A percentile compares a stretch with the other conserved stretches of the same genome.
phyloP scores from a whole-genome alignment of 92 coral and sea anemone genomes.

The Montipora capitata region DNA sequence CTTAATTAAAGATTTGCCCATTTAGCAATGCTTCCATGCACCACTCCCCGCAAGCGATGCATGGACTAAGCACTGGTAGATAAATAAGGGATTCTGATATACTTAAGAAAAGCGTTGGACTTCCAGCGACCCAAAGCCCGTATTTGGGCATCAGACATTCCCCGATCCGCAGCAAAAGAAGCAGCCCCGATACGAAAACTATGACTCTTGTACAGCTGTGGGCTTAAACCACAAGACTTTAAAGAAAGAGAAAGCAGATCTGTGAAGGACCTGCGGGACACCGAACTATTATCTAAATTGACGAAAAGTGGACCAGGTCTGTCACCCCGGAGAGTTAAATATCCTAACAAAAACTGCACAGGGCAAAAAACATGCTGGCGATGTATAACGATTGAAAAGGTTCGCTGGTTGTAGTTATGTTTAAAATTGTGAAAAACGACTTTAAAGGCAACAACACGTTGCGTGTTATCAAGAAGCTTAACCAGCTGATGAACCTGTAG shows the following conservation, averaged over 20 bases:
- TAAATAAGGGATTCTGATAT: neutral
- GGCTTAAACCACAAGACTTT: slow-evolving; percentile 36
- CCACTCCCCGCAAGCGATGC: neutral
- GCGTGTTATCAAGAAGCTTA: neutral
- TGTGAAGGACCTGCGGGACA: slow-evolving; percentile 15
- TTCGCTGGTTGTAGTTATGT: slow-evolving; percentile 45
- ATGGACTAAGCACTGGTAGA: too few relatives aligned
- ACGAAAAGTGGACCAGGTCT: slow-evolving; percentile 44
- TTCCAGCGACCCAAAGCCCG: slow-evolving; percentile 17
- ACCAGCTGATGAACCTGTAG: slow-evolving; percentile 17
- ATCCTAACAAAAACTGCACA: slow-evolving; percentile 27
- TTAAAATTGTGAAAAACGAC: slow-evolving; percentile 33
- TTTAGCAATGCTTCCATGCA: neutral
- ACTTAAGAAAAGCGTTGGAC: slow-evolving; percentile 1
- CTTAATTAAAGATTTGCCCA: neutral
- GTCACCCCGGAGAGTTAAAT: neutral
- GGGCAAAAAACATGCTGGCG: slow-evolving; percentile 43
- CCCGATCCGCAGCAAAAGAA: slow-evolving; percentile 61
- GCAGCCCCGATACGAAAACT: slow-evolving; percentile 76
- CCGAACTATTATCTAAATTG: slow-evolving; percentile 3
- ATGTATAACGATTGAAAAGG: slow-evolving; percentile 19
- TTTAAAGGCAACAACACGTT: neutral
- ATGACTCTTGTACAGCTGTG: slow-evolving; percentile 48
- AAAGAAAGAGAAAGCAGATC: slow-evolving; percentile 9
- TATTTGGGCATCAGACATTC: slow-evolving; percentile 52